Evolutionary conservation across 2,113 vertebrate species (phyloP).

Genomic region (Plecotus auritus): DNA sequence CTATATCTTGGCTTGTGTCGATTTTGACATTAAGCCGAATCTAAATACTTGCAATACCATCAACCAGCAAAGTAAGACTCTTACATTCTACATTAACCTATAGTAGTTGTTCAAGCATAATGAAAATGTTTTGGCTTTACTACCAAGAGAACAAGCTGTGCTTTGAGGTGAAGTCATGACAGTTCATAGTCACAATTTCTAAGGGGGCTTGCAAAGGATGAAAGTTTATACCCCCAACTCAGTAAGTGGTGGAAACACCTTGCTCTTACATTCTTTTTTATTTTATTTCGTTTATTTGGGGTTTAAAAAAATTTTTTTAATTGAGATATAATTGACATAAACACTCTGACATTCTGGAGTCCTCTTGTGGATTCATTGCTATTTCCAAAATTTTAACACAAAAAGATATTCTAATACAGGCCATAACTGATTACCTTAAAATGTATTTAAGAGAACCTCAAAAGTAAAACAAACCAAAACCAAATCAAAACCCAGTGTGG

Average conservation of each 20-base stretch:
- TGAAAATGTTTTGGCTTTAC: conserved; percentile 21
- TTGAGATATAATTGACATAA: not conserved
- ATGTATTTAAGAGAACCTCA: not conserved
- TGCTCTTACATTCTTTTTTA: not conserved
- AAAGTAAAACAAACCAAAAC: not conserved
- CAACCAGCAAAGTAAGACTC: not conserved
- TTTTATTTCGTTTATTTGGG: not conserved
- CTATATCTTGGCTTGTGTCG: not conserved
- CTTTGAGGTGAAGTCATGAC: conserved; percentile 30
- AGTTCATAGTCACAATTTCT: not conserved
- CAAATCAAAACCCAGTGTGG: not conserved
- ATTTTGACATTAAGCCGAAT: not conserved
- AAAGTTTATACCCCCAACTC: not conserved
- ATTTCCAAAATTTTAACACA: not conserved
- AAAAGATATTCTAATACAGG: not conserved
- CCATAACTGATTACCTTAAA: not conserved
- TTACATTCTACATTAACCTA: not conserved
- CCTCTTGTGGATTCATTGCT: not conserved
- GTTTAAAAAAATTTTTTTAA: not conserved
- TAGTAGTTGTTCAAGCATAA: not conserved
- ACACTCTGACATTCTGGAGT: not conserved
- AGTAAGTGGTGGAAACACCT: conserved; percentile 10
- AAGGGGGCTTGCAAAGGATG: conserved; percentile 15
- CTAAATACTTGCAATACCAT: not conserved
- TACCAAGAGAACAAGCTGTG: conserved; percentile 3